phyloP scores from a whole-genome alignment of 2,113 vertebrate genomes.

The Dolichotis patagonum region DNA sequence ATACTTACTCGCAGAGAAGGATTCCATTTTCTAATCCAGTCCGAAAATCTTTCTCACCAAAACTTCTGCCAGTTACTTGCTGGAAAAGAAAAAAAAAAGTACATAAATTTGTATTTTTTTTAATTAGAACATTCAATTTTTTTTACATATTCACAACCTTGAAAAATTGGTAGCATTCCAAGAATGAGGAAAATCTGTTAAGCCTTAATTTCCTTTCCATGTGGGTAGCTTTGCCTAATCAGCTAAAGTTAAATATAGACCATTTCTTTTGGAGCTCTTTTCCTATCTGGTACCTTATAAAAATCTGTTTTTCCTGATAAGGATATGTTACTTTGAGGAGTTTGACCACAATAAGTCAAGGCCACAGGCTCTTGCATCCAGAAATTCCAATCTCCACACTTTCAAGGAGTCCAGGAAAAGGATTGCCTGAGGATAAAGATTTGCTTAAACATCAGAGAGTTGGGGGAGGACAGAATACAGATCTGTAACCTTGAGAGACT shows the following conservation, averaged over 20 bases:
- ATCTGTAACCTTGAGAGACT: neutral
- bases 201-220: conserved; percentile 38
- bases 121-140: conserved; percentile 40
- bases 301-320: conserved; percentile 44
- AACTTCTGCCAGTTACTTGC: conserved; percentile 96
- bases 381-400: neutral
- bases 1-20: conserved; percentile 98
- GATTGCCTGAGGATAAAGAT: neutral
- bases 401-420: neutral
- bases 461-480: neutral
- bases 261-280: conserved; percentile 20
- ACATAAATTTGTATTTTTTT: conserved; percentile 59
- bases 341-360: neutral
- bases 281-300: conserved; percentile 24
- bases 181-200: conserved; percentile 30
- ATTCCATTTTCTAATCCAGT: conserved; percentile 95
- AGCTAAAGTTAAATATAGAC: conserved; percentile 54
- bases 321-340: neutral
- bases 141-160: conserved; percentile 3
- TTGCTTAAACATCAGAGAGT: neutral
- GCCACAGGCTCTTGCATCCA: neutral
- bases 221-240: conserved; percentile 42
- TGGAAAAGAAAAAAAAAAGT: conserved; percentile 81
- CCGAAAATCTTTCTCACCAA: conserved; percentile 95
- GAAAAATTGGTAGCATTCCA: conserved; percentile 51